Evolutionary conservation across 2,888 invertebrate genomes (phyloP).

Genomic region (Phymatocera aterrima): DNA sequence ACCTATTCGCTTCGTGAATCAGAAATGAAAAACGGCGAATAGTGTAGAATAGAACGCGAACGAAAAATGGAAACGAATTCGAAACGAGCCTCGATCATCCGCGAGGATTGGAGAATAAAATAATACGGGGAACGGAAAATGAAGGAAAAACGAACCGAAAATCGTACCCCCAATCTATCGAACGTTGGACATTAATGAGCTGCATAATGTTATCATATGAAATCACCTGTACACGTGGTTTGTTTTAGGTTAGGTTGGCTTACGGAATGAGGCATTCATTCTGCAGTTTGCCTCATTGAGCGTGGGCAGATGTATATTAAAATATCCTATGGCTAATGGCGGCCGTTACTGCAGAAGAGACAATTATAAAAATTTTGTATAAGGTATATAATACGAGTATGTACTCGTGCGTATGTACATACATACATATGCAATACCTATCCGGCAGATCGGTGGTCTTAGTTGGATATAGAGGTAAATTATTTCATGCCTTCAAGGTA

Average conservation of each 20-base stretch:
- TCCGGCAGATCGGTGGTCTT: too few species aligned
- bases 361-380: conserved; percentile 21
- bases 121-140: neutral
- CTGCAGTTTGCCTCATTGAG: neutral
- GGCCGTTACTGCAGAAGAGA: neutral
- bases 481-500: too few species aligned
- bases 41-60: too few species aligned
- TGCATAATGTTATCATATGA: conserved; percentile 24
- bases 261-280: neutral
- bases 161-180: neutral
- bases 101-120: too few species aligned
- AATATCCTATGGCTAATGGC: conserved; percentile 10
- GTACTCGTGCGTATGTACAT: too few species aligned
- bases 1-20: too few species aligned
- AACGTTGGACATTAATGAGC: neutral
- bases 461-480: too few species aligned
- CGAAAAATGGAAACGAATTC: too few species aligned
- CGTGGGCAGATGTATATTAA: conserved; percentile 38
- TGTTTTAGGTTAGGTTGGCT: neutral
- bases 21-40: too few species aligned
- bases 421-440: too few species aligned
- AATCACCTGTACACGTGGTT: conserved; percentile 5
- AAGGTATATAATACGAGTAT: neutral
- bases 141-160: neutral
- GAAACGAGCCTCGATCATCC: too few species aligned